A percentile compares a stretch with the other conserved stretches of the same genome.
Evolutionary conservation across 2,113 vertebrate genomes (phyloP).

Genomic region (Hippopotamus amphibius): DNA sequence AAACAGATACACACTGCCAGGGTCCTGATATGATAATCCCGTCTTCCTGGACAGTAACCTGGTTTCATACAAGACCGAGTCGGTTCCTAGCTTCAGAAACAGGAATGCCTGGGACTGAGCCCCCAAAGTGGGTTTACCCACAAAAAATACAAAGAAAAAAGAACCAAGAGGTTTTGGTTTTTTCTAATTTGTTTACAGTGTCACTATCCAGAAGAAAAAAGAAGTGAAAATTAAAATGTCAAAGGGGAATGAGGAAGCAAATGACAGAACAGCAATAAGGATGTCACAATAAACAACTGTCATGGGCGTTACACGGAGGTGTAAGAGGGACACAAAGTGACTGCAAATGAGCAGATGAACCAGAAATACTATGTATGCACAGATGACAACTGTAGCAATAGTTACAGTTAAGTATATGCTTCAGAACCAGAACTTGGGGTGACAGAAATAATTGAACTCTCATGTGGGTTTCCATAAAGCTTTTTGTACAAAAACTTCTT

Average conservation of each 20-base stretch:
- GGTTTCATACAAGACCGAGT: background rate
- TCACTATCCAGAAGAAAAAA: background rate
- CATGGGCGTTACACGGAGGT: background rate
- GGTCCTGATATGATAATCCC: background rate
- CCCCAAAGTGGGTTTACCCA: background rate
- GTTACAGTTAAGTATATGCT: background rate
- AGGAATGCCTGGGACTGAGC: background rate
- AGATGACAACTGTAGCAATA: background rate
- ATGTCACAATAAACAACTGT: background rate
- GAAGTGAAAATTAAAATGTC: constrained; percentile 10
- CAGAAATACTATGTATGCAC: background rate
- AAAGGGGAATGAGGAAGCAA: constrained; percentile 50
- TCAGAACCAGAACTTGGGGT: background rate
- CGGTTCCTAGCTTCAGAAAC: background rate
- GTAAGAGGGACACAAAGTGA: background rate
- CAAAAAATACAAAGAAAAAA: constrained; percentile 12
- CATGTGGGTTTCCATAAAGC: background rate
- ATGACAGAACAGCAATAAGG: background rate
- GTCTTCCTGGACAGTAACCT: background rate
- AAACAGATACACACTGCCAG: background rate
- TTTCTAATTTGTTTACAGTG: background rate
- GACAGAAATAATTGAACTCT: background rate
- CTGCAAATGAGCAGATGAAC: background rate
- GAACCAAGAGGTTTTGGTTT: background rate
- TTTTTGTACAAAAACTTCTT: background rate